Base-by-base conservation (phyloP, 2,797 vertebrate genomes). In the Sebastes glaucus region DNA sequence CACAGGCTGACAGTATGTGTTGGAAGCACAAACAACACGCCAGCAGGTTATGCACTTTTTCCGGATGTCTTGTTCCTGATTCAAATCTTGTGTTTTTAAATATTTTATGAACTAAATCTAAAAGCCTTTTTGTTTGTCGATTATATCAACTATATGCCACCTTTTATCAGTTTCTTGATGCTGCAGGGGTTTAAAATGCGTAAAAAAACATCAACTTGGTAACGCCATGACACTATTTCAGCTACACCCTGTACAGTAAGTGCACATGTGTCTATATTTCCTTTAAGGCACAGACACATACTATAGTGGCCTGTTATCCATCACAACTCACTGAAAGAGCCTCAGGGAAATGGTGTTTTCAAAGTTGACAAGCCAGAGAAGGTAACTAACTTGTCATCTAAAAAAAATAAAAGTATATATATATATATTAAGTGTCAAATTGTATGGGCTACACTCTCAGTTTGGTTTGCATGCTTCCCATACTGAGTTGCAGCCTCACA, bases 301-400 rank as follows among this genome's bases (percentile, higher is more conserved):
- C 66, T 78, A 55, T 3, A 52, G 38, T 55, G 71, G 55, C 73
- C 71, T 71, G 60, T 80, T 87, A 86, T 89, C 77, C 74, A 88
- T 89, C 85, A 78, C 59, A 66, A 56, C 60, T 60, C n/a, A 32
- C 81, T 79, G 74, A 80, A 78, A 88, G 64, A 75, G 80, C 83
- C 83, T 77, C 62, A 4, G 64, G 82, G 77, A 66, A 79, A 32
- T 28, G 49, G 16, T 68, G 79, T 81, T 89, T 85, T 83, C 57
- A 81, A 73, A 83, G 74, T 71, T 80, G 86, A 91, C 85, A 85
- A 77, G 77, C 56, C 55, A 80, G 74, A 66, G 69, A 85, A 67
- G 6, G 30, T 66, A 71, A 46, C 16, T 52, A 13, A 35, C 28
- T 61, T 6, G 7, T 18, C 14, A 38, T n/a, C 18, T 11, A 6